Conservation (phyloP, 2,113 vertebrate species). For the Lepisosteus oculatus region DNA sequence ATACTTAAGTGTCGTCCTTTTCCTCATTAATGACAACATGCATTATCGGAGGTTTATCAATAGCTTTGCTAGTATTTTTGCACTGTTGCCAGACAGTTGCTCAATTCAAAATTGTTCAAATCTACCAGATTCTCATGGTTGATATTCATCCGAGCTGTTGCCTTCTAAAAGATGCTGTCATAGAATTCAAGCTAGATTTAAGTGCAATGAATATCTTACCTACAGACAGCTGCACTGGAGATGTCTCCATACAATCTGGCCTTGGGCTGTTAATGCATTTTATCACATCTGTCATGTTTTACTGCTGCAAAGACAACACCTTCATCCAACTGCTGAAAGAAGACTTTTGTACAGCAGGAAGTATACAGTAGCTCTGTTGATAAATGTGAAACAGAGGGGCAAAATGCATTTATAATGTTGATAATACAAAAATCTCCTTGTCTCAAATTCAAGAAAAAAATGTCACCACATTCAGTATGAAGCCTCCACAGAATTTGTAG, state of each 20-base stretch:
- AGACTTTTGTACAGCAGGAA: too few relatives aligned
- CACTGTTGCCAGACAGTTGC: neutral
- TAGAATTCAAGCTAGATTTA: conserved; percentile 14
- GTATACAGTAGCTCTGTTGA: too few relatives aligned
- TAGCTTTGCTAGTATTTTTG: conserved; percentile 4
- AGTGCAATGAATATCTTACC: conserved; percentile 14
- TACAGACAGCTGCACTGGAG: neutral
- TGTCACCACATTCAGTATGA: too few relatives aligned
- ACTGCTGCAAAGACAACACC: too few relatives aligned
- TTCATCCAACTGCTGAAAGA: too few relatives aligned
- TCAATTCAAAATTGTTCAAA: neutral
- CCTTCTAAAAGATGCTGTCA: conserved; percentile 5
- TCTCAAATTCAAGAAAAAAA: too few relatives aligned
- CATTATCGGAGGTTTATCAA: conserved; percentile 11
- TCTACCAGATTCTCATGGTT: neutral
- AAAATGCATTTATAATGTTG: too few relatives aligned
- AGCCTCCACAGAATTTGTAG: too few relatives aligned
- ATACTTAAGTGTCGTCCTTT: conserved; percentile 2
- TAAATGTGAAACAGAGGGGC: too few relatives aligned
- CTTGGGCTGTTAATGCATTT: too few relatives aligned
- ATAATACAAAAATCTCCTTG: too few relatives aligned
- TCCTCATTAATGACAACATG: conserved; percentile 8
- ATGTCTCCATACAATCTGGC: neutral
- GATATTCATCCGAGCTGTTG: conserved; percentile 10
- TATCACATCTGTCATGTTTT: too few relatives aligned